Evolutionary conservation across 2,888 invertebrate genomes (phyloP), one percentile per base, ranked within the genome.

Genomic region (Drosophila hawaiiensis): DNA sequence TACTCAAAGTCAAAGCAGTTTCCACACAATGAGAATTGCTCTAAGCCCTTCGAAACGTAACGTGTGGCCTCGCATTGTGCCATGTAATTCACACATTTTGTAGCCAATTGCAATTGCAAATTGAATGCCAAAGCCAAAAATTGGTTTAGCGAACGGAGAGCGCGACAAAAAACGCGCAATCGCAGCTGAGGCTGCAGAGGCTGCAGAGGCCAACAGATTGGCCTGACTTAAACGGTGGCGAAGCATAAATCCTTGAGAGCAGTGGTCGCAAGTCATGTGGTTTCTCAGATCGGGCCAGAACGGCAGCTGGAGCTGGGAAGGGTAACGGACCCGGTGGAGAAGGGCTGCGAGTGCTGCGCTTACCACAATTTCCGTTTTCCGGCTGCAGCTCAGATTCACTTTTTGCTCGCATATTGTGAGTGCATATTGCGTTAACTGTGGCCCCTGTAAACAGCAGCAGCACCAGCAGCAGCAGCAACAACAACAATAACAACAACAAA

Each of bases 331-430:
- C 60, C 16, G 52, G 37, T 31, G 16, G 33, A 33, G 52, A n/a
- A 29, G 39, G 4, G 49, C 64, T 16, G 47, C 41, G 56, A 53
- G 43, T 67, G 72, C 64, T 52, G 72, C 68, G 73, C 67, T 82
- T 81, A 89, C 89, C 90, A 85, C 90, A 90, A 86, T 86, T 90
- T 86, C 89, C 85, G 90, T 76, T 86, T 86, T 86, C 85, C 89
- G 90, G 85, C 84, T 83, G 80, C 75, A 86, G 83, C 76, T 88
- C 90, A 85, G 85, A 90, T 85, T 90, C 89, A 89, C 82, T 86
- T 83, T 83, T 84, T 82, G 67, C 60, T 25, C 65, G 69, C 68
- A 73, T 68, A 65, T 65, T 77, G 77, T 68, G 77, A 58, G 68
- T 77, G 77, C 76, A 79, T 77, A 73, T 77, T 83, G 67, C 74